Evolutionary conservation across 2,888 invertebrate species (phyloP), one percentile per base, ranked within the genome.

Genomic region (Onchidella celtica): DNA sequence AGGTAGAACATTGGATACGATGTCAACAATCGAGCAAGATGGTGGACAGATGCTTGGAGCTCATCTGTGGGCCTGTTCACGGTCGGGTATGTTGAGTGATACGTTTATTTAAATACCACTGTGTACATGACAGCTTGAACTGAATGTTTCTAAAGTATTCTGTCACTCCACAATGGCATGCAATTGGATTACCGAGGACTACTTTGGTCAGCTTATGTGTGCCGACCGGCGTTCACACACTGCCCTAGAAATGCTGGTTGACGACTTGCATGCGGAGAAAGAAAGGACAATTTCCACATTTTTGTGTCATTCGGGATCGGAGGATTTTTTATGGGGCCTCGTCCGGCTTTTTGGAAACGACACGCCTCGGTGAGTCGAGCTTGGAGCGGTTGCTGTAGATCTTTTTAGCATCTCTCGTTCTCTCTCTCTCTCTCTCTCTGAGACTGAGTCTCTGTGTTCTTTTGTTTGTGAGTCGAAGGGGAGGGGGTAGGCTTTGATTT

Each of bases 291-390:
- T 93, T 17, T 87, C 85, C 59, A 87, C 84, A 59, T 92, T 93
- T 83, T 84, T 93, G n/a, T 88, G 89, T 65, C 92, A 93, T 85
- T 90, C 92, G 21, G 92, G 92, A 3, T 91, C 92, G 1, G 92
- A 93, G 81, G 92, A 93, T 86, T 91, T 93, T 79, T 87, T 93
- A 0, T 91, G 92, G 91, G 91, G 90, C 40, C 88, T 93, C 36
- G 90, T 92, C 21, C 85, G 85, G 74, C 88, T 93, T 0, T 89
- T 93, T 57, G 92, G 91, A 69, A 90, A 86, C 85, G 88, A 90
- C 27, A 91, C 90, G 38, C 81, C 91, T 40, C 89, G 92, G 92
- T 92, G 86, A 86, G 77, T 69, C 17, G 21, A 11, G 36, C 59
- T 59, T 59, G 6, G n/a, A 6, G 6, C 11, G 21, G 21, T 24